Base-by-base conservation (phyloP, 2,797 vertebrate species). In the Tangara arthus region DNA sequence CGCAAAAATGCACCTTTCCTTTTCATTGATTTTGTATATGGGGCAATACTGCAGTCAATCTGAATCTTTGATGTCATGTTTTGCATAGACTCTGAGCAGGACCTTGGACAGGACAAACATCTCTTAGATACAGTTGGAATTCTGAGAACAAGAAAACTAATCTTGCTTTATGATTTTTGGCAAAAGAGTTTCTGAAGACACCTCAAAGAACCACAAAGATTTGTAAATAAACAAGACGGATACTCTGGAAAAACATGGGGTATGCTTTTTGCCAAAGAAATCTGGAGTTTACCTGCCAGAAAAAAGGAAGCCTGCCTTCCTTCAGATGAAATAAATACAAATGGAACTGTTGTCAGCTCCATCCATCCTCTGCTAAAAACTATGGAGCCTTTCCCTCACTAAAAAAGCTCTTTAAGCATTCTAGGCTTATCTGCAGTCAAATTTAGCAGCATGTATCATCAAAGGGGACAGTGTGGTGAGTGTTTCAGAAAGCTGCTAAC, bases 381-480 rank as follows among this genome's bases (percentile, higher is more conserved):
- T 81, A 2, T 34, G 46, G 55, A 57, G 16, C 30, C 7, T 34
- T 63, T 86, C 27, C 27, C 18, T 78, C 47, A 41, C 22, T 10
- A 34, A 57, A 81, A 78, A 46, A 2, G 35, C 34, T 81, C 28
- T 87, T 75, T 57, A 82, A 55, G 21, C 30, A 59, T 75, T 42
- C 84, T 47, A 50, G 70, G 21, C 55, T 95, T 90, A 35, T 92
- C 66, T 79, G 77, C 23, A 69, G 70, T 72, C 81, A 87, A 72
- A 87, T 93, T 92, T 87, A 95, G 63, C 59, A 89, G 47, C 37
- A 49, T 78, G n/a, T 90, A 65, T 86, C 80, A 53, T 83, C 72
- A 81, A 23, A 73, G 52, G 44, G 66, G 71, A 89, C 72, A 56
- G 55, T 55, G 47, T 37, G 23, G 52, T 12, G 39, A 82, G 53